phyloP scores from a whole-genome alignment of 2,888 invertebrate genomes.

The Heteromurus nitidus region DNA sequence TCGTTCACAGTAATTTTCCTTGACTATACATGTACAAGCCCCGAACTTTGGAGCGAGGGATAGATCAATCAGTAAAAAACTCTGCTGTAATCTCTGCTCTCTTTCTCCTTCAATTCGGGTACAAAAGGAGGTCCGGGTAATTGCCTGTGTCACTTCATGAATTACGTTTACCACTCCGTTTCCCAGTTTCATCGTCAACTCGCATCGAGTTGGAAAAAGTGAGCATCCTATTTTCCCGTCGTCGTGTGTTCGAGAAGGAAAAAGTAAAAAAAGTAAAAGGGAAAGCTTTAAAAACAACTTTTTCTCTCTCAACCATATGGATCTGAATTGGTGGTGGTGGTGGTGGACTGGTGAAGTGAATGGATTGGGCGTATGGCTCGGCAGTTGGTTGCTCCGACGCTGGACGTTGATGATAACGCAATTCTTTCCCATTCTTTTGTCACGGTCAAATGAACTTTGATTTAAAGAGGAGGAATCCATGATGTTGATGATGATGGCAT shows the following conservation, averaged over 20 bases:
- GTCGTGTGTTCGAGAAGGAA: not conserved
- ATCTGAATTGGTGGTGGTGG: too few species aligned
- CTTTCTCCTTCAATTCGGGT: slow-evolving; percentile 7
- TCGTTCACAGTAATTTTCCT: too few species aligned
- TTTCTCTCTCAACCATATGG: too few species aligned
- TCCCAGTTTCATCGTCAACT: too few species aligned
- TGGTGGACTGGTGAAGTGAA: too few species aligned
- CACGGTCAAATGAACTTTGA: slow-evolving; percentile 66
- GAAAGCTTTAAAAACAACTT: too few species aligned
- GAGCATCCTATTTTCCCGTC: slow-evolving; percentile 2
- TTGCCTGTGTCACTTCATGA: slow-evolving; percentile 66
- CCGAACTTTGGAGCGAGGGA: too few species aligned
- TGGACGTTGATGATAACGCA: slow-evolving; percentile 64
- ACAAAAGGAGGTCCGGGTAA: slow-evolving; percentile 58
- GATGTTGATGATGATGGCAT: not conserved
- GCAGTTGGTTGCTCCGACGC: too few species aligned
- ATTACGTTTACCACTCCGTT: slow-evolving; percentile 38
- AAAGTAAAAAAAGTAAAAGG: too few species aligned
- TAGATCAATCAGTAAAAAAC: slow-evolving; percentile 53
- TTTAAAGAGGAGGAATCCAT: slow-evolving; percentile 54
- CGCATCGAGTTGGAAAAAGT: too few species aligned
- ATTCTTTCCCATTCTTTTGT: slow-evolving; percentile 64
- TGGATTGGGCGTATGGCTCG: too few species aligned
- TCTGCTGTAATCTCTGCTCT: not conserved
- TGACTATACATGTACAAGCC: too few species aligned